These are phyloP conservation scores for Struthio camelus DNA, from an alignment of 2,113 vertebrate genomes.

Conservation along the genomic window DNA sequence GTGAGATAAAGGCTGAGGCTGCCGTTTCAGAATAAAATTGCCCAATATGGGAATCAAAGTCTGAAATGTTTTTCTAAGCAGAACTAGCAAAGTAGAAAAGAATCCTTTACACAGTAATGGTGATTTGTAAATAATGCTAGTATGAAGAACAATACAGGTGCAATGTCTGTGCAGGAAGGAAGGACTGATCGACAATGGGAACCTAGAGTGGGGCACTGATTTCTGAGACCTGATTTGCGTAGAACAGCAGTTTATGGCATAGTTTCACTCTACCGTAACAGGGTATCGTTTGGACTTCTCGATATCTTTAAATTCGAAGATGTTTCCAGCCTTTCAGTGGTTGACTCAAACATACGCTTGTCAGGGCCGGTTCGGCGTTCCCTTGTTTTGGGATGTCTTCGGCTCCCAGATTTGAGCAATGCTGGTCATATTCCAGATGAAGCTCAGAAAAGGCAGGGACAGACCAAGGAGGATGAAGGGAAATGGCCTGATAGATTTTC, in stretches of 20 bases:
- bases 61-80: neutral
- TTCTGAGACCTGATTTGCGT: neutral
- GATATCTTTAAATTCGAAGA: neutral
- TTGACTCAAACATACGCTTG: neutral
- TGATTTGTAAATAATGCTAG: neutral
- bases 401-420: no score
- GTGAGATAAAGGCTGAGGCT: neutral
- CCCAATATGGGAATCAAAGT: fast-evolving
- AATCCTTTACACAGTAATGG: neutral
- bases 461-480: neutral
- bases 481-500: neutral
- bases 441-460: neutral
- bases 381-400: neutral
- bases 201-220: neutral
- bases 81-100: neutral
- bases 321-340: no score
- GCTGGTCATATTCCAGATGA: neutral
- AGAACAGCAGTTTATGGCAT: neutral
- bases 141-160: neutral
- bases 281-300: neutral
- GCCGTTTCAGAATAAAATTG: neutral
- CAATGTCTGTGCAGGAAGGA: no score
- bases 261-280: neutral
- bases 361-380: neutral
- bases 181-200: neutral